Conservation (phyloP, 2,113 vertebrate genomes). For the Recurvirostra avosetta region DNA sequence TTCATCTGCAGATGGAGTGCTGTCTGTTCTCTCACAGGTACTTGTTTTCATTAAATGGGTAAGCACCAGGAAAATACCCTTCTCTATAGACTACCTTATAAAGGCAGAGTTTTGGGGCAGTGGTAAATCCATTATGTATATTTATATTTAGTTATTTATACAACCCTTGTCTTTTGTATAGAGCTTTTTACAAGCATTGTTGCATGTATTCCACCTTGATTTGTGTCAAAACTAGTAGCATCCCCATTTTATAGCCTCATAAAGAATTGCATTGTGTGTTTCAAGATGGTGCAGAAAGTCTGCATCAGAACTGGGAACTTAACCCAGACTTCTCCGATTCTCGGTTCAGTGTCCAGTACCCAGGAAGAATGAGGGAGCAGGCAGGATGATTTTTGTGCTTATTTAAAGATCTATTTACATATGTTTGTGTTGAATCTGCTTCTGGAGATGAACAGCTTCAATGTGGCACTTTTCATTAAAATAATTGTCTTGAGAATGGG, state of each 20-base stretch:
- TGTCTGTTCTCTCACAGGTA: slow-evolving; percentile 19
- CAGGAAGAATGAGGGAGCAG: background rate
- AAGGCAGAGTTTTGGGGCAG: background rate
- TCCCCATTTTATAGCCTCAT: background rate
- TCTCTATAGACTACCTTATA: background rate
- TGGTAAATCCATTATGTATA: background rate
- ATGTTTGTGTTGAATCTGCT: background rate
- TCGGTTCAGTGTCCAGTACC: background rate
- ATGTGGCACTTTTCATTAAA: background rate
- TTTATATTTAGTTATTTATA: background rate
- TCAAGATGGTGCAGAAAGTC: background rate
- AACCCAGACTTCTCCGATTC: background rate
- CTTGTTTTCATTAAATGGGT: background rate
- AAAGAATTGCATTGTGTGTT: background rate
- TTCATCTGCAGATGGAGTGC: slow-evolving; percentile 32
- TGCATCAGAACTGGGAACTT: background rate
- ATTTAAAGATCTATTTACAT: background rate
- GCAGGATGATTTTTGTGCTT: background rate
- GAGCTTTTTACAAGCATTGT: background rate
- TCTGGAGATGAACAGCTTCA: background rate
- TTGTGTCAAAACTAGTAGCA: background rate
- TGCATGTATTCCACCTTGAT: background rate
- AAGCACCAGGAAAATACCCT: background rate
- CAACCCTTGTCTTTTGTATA: background rate
- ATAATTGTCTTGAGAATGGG: background rate